These are phyloP conservation scores for Drosophila ohnishii DNA, from an alignment of 1,140 invertebrate species.

Conservation along the genomic window DNA sequence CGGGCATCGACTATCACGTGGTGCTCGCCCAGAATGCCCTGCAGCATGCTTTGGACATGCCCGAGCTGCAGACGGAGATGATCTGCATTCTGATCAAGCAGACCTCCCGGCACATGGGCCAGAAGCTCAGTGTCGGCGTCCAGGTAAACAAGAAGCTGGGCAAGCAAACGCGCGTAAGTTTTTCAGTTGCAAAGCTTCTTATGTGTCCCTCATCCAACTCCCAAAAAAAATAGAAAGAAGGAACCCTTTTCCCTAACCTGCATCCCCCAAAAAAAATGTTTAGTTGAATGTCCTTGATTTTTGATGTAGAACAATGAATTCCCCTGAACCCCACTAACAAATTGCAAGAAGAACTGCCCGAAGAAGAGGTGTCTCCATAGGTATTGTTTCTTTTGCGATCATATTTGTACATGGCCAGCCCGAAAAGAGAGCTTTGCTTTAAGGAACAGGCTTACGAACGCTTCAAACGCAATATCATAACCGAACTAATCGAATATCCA, in stretches of 20 bases:
- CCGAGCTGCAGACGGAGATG: conserved; percentile 95
- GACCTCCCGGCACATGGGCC: conserved; percentile 93
- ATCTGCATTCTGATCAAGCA: conserved; percentile 95
- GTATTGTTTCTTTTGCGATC: conserved; percentile 36
- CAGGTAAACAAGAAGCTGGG: conserved; percentile 90
- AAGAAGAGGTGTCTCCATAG: conserved; percentile 15
- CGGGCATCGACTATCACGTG: conserved; percentile 97
- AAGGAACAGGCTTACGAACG: conserved; percentile 67
- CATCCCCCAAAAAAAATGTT: conserved; percentile 26
- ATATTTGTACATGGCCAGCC: conserved; percentile 11
- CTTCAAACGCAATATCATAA: conserved; percentile 44
- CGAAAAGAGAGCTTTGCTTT: conserved; percentile 64
- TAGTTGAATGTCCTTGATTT: conserved; percentile 49
- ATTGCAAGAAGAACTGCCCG: conserved; percentile 29
- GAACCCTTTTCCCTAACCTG: background rate
- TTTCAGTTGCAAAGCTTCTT: conserved; percentile 87
- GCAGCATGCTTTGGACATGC: conserved; percentile 93
- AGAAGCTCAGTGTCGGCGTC: conserved; percentile 90
- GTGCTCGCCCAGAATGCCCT: conserved; percentile 96
- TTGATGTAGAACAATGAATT: conserved; percentile 22
- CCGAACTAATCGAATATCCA: conserved; percentile 2
- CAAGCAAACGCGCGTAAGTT: conserved; percentile 84
- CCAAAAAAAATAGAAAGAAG: background rate
- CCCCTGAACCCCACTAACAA: conserved; percentile 24
- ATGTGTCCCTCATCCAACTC: conserved; percentile 8